Percentiles rank a stretch among this genome's conserved stretches.
phyloP scores from a whole-genome alignment of 2,888 invertebrate genomes.

The Acanthosepion esculentum region DNA sequence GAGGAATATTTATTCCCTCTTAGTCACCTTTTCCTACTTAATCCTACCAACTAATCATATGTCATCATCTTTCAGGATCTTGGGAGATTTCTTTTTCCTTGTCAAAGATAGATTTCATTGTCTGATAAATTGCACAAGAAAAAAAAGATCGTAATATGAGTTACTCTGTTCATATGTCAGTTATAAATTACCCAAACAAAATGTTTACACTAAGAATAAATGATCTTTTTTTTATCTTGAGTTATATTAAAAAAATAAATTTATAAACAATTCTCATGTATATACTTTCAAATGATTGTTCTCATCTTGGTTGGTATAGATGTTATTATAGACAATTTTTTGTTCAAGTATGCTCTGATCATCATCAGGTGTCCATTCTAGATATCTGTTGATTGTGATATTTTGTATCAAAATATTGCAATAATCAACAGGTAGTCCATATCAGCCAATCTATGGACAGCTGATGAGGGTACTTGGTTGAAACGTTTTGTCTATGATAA shows the following conservation, averaged over 20 bases:
- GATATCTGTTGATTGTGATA: no score
- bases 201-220: neutral
- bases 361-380: no score
- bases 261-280: no score
- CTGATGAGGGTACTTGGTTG: no score
- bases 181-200: neutral
- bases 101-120: neutral
- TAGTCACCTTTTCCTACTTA: neutral
- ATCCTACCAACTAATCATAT: neutral
- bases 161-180: neutral
- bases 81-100: neutral
- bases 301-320: no score
- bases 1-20: neutral
- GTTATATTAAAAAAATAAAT: neutral
- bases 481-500: no score
- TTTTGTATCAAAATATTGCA: no score
- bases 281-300: no score
- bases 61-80: neutral
- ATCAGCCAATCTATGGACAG: no score
- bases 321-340: no score
- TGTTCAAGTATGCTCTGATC: no score
- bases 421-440: no score
- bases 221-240: neutral
- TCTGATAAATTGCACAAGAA: conserved; percentile 1
- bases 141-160: neutral